phyloP scores from a whole-genome alignment of 2,888 invertebrate genomes.

The Sepioteuthis lessoniana region DNA sequence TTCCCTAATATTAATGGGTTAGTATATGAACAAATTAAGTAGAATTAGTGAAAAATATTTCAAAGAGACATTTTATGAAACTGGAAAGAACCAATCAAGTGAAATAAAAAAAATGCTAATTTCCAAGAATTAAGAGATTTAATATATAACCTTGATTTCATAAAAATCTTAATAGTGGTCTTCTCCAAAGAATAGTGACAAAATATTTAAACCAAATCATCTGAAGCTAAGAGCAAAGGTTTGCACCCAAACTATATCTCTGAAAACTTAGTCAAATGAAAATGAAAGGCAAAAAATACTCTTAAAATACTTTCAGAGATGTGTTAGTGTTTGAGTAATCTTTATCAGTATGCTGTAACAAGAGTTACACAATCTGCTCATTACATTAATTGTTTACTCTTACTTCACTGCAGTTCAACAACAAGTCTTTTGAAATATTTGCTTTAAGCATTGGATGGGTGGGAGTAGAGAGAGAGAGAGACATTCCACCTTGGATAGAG shows the following conservation, averaged over 20 bases:
- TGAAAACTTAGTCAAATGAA: neutral
- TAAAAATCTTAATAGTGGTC: neutral
- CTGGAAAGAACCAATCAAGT: neutral
- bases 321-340: neutral
- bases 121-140: neutral
- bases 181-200: neutral
- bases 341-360: neutral
- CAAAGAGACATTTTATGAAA: neutral
- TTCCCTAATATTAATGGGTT: neutral
- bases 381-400: neutral
- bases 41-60: neutral
- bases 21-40: neutral
- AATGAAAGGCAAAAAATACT: neutral
- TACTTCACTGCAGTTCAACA: neutral
- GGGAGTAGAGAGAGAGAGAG: neutral
- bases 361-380: neutral
- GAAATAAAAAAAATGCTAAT: neutral
- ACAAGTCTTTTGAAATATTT: constrained; percentile 36
- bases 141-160: neutral
- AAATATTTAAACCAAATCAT: neutral
- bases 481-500: neutral
- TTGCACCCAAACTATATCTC: neutral
- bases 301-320: neutral
- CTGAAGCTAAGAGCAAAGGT: neutral
- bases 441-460: neutral